Evolutionary conservation across 1,140 invertebrate genomes (phyloP).

Genomic region (Atopsyche davidsoni): DNA sequence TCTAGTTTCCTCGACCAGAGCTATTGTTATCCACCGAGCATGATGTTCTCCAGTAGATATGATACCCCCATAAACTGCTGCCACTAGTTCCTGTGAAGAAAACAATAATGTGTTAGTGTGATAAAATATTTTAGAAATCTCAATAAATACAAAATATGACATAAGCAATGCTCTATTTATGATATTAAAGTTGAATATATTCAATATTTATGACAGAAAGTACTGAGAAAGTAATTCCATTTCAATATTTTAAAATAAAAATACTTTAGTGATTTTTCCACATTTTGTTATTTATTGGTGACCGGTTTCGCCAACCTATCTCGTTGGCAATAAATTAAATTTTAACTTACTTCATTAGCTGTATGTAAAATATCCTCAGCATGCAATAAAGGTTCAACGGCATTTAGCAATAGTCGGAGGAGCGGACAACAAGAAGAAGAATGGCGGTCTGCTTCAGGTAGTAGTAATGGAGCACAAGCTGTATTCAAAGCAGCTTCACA

Average conservation of each 20-base stretch:
- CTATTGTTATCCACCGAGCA: conserved; percentile 35
- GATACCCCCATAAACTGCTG: conserved; percentile 40
- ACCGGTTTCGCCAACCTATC: too few relatives aligned
- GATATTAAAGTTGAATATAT: too few relatives aligned
- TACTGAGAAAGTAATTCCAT: too few relatives aligned
- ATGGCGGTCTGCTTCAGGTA: conserved; percentile 32
- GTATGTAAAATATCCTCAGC: conserved; percentile 37
- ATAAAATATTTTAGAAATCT: too few relatives aligned
- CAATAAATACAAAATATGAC: too few relatives aligned
- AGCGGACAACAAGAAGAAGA: conserved; percentile 35
- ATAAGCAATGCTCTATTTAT: too few relatives aligned
- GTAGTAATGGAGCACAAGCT: conserved; percentile 36
- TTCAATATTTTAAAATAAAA: too few relatives aligned
- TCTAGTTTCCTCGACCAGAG: conserved; percentile 40
- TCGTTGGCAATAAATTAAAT: too few relatives aligned
- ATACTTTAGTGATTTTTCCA: too few relatives aligned
- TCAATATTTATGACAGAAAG: too few relatives aligned
- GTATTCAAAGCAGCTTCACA: conserved; percentile 41
- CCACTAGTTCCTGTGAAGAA: conserved; percentile 38
- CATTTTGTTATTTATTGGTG: too few relatives aligned
- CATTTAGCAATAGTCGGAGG: conserved; percentile 34
- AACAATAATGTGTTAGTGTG: too few relatives aligned
- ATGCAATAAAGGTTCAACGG: conserved; percentile 34
- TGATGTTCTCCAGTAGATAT: conserved; percentile 42
- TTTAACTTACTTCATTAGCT: conserved; percentile 37